phyloP scores from a whole-genome alignment of 92 coral and sea anemone species.

The Hydrozoanthus gracilis region DNA sequence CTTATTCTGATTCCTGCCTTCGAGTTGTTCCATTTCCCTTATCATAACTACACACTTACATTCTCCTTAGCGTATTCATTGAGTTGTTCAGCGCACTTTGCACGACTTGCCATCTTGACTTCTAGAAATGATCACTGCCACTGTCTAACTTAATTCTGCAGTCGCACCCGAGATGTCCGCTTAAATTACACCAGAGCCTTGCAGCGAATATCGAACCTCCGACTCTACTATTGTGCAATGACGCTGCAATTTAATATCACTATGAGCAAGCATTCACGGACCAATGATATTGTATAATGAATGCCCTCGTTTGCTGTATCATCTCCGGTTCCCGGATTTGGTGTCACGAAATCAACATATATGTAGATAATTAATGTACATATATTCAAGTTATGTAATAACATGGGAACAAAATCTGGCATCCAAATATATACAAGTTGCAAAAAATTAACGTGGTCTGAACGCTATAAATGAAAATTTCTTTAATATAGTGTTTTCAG shows the following conservation, averaged over 20 bases:
- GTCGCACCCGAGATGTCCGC: background rate
- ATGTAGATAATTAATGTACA: background rate
- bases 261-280: background rate
- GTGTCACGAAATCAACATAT: background rate
- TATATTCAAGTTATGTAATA: too few species aligned
- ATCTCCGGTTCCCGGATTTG: background rate
- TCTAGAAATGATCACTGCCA: background rate
- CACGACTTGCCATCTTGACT: conserved; percentile 29
- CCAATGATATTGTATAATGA: too few species aligned
- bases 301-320: background rate
- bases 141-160: background rate
- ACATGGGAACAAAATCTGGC: too few species aligned
- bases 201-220: background rate
- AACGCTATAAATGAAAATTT: too few species aligned
- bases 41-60: background rate
- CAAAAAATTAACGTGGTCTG: too few species aligned
- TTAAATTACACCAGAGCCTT: background rate
- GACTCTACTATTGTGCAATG: background rate
- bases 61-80: conserved; percentile 6
- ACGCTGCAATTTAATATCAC: background rate
- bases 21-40: background rate
- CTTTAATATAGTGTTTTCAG: too few species aligned
- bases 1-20: background rate
- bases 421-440: too few species aligned
- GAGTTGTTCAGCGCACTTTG: conserved; percentile 18